A percentile compares a stretch with the other conserved stretches of the same genome.
These are phyloP conservation scores for Rousettus madagascariensis DNA, from an alignment of 2,797 vertebrate species.

Conservation along the genomic window DNA sequence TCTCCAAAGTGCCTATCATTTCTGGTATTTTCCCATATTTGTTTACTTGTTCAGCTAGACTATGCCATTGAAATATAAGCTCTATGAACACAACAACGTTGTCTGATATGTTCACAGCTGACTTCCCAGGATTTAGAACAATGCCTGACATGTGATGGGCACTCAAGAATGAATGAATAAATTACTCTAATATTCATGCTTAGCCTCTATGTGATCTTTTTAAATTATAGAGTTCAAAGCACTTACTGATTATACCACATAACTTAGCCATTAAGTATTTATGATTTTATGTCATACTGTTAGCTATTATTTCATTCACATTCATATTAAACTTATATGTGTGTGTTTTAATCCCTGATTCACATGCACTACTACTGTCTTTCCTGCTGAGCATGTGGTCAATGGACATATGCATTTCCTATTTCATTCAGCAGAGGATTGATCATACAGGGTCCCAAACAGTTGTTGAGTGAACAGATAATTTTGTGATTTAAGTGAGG, in stretches of 20 bases:
- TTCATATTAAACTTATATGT: background rate
- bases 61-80: background rate
- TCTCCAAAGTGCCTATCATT: background rate
- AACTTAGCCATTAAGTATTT: background rate
- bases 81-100: background rate
- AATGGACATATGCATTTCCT: background rate
- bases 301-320: background rate
- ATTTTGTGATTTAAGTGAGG: background rate
- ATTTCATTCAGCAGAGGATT: slow-evolving; percentile 56
- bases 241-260: background rate
- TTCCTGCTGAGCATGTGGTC: background rate
- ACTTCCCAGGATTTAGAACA: background rate
- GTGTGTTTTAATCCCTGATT: background rate
- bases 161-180: background rate
- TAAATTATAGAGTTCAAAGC: background rate
- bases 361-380: background rate
- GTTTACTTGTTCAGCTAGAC: background rate
- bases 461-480: background rate
- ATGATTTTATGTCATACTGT: background rate
- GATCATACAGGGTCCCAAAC: background rate
- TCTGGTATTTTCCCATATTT: background rate
- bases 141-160: background rate
- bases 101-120: background rate
- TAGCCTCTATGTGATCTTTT: background rate
- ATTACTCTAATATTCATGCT: background rate